phyloP scores from a whole-genome alignment of 2,888 invertebrate species.

The Chorisops tibialis region DNA sequence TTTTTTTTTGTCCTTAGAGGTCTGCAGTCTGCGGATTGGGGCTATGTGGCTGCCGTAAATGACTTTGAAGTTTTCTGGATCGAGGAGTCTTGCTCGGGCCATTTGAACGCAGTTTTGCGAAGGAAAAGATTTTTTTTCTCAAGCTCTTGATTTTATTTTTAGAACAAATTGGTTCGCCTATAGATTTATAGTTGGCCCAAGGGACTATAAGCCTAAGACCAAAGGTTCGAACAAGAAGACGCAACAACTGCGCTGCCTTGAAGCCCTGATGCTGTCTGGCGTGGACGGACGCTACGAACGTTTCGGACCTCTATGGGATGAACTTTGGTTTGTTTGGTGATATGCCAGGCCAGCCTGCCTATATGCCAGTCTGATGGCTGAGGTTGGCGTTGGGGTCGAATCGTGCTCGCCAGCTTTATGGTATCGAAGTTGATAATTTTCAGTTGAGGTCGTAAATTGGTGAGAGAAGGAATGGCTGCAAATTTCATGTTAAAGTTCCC shows the following conservation, averaged over 20 bases:
- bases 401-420: conserved; percentile 18
- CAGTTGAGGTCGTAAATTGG: conserved; percentile 15
- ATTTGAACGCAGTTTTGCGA: conserved; percentile 17
- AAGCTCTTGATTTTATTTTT: conserved; percentile 28
- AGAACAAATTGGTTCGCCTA: conserved; percentile 32
- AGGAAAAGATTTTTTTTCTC: conserved; percentile 19
- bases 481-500: conserved; percentile 14
- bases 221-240: conserved; percentile 23
- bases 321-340: conserved; percentile 7
- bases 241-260: not conserved
- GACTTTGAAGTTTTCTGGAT: conserved; percentile 4
- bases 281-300: not conserved
- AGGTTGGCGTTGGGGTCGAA: conserved; percentile 21
- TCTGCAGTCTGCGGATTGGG: too few relatives aligned
- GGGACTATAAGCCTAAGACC: conserved; percentile 28
- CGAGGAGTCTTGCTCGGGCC: conserved; percentile 6
- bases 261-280: not conserved
- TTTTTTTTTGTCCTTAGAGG: conserved; percentile 4
- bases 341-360: conserved; percentile 6
- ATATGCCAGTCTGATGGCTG: not conserved
- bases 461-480: conserved; percentile 1
- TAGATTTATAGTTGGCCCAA: conserved; percentile 33
- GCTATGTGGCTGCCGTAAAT: conserved; percentile 3
- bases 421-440: conserved; percentile 7
- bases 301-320: conserved; percentile 1